Evolutionary conservation across 92 coral and sea anemone species (phyloP).

Genomic region (Pocillopora grandis): DNA sequence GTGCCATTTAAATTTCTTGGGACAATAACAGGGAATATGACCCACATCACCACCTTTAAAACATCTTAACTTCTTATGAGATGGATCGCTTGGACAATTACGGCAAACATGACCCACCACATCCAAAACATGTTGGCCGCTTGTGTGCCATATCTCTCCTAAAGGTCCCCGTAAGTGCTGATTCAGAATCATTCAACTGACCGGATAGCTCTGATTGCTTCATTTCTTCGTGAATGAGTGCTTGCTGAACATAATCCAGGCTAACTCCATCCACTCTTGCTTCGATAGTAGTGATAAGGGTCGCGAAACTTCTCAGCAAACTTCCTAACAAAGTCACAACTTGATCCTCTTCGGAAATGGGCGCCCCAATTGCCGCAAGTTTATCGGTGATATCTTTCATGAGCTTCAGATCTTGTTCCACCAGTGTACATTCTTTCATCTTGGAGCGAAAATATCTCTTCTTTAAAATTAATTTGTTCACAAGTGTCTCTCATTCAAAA

Average conservation of each 20-base stretch:
- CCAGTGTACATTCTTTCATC: conserved; percentile 56
- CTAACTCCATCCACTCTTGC: too few species aligned
- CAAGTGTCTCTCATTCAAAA: conserved; percentile 17
- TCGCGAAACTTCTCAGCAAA: conserved; percentile 18
- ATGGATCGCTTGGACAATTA: neutral
- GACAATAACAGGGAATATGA: conserved; percentile 51
- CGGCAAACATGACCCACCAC: conserved; percentile 6
- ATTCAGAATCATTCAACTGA: too few species aligned
- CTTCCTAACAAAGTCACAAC: conserved; percentile 59
- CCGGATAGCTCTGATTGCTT: too few species aligned
- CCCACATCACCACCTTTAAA: conserved; percentile 47
- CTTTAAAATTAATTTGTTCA: conserved; percentile 49
- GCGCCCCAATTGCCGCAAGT: conserved; percentile 61
- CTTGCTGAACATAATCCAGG: too few species aligned
- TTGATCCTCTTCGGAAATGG: conserved; percentile 59
- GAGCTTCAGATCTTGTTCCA: conserved; percentile 59
- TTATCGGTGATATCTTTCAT: conserved; percentile 57
- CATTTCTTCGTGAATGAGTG: too few species aligned
- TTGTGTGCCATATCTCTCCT: too few species aligned
- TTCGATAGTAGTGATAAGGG: too few species aligned
- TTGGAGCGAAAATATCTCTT: conserved; percentile 21
- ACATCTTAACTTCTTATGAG: conserved; percentile 15
- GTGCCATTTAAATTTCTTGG: conserved; percentile 16
- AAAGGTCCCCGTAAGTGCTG: too few species aligned
- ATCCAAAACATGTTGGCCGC: too few species aligned